Evolutionary conservation across 2,797 vertebrate genomes (phyloP).

Genomic region (Megalops cyprinoides): DNA sequence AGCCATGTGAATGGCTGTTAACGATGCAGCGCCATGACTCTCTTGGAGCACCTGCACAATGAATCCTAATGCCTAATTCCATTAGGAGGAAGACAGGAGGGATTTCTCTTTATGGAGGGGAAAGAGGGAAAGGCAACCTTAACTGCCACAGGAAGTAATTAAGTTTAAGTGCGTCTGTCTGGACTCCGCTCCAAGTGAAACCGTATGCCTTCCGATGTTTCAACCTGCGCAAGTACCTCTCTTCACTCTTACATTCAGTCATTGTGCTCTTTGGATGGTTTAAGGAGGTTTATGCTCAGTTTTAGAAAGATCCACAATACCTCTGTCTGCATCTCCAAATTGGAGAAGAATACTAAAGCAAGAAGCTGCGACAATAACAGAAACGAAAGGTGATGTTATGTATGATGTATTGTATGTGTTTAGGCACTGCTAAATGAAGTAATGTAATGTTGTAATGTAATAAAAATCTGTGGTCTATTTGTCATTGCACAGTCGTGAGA

Average conservation of each 20-base stretch:
- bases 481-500: too few species aligned
- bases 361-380: not conserved
- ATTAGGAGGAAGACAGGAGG: not conserved
- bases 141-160: slow-evolving; percentile 17
- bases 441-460: too few species aligned
- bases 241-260: not conserved
- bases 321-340: too few species aligned
- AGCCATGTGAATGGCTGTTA: not conserved
- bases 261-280: too few species aligned
- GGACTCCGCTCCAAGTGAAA: not conserved
- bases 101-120: not conserved
- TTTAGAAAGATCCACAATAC: not conserved
- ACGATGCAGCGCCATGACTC: not conserved
- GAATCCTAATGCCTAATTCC: not conserved
- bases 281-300: too few species aligned
- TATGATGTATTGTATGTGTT: too few species aligned
- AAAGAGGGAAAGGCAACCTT: not conserved
- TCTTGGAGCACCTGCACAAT: not conserved
- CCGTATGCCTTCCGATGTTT: not conserved
- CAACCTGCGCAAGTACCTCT: not conserved
- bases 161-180: slow-evolving; percentile 17
- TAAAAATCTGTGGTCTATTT: too few species aligned
- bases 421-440: too few species aligned
- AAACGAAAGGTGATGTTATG: not conserved
- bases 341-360: too few species aligned